Evolutionary conservation across 2,888 invertebrate genomes (phyloP).

Genomic region (Leucozona laternaria): DNA sequence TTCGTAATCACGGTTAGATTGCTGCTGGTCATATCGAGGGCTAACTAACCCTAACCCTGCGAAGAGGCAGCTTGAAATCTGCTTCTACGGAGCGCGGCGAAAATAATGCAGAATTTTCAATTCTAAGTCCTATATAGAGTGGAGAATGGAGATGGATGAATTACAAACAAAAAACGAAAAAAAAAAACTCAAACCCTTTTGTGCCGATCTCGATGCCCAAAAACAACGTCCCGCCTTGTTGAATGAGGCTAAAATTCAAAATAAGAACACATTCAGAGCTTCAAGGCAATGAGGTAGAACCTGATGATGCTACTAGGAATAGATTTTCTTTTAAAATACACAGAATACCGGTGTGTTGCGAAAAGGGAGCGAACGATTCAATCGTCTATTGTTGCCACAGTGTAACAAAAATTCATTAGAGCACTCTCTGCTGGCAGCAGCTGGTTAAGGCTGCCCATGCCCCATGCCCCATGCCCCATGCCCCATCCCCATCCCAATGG

Average conservation of each 20-base stretch:
- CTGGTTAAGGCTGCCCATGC: slow-evolving; percentile 43
- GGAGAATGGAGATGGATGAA: neutral
- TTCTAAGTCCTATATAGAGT: neutral
- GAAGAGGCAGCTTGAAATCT: slow-evolving; percentile 20
- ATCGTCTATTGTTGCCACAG: slow-evolving; percentile 43
- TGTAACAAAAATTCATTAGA: slow-evolving; percentile 64
- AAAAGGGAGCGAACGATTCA: slow-evolving; percentile 12
- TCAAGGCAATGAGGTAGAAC: slow-evolving; percentile 55
- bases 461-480: too few relatives aligned
- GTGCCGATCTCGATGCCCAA: neutral
- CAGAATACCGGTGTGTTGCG: neutral
- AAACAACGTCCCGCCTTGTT: neutral
- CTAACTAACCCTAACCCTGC: neutral
- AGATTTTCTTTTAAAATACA: slow-evolving; percentile 31
- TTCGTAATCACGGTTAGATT: neutral
- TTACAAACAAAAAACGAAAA: slow-evolving; percentile 15
- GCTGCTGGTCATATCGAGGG: neutral
- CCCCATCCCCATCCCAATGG: slow-evolving; percentile 29
- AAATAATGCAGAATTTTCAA: slow-evolving; percentile 51
- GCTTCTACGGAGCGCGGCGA: slow-evolving; percentile 35
- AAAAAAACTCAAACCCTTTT: neutral
- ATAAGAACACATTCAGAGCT: slow-evolving; percentile 37
- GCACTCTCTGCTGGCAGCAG: slow-evolving; percentile 33
- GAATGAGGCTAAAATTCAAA: slow-evolving; percentile 33
- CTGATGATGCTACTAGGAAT: slow-evolving; percentile 45